Evolutionary conservation across 2,888 invertebrate genomes (phyloP).

Genomic region (Latrodectus hesperus): DNA sequence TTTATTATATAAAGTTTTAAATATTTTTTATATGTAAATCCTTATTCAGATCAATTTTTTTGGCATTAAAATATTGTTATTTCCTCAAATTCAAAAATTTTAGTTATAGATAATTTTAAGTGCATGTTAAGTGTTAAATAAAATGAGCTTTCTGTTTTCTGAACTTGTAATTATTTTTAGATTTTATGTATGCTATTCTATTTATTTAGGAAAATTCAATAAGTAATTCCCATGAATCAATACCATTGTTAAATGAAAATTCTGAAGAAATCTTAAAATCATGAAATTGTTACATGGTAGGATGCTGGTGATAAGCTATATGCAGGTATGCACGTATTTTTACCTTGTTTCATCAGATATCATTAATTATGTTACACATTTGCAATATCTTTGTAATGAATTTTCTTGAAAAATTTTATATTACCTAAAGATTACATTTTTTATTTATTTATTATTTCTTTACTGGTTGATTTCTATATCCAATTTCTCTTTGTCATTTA

Average conservation of each 20-base stretch:
- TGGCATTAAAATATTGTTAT: neutral
- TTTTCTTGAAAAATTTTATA: too few relatives aligned
- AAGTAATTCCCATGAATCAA: constrained; percentile 28
- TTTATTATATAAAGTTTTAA: neutral
- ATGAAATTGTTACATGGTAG: constrained; percentile 32
- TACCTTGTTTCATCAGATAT: too few relatives aligned
- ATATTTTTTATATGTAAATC: neutral
- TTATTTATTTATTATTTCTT: too few relatives aligned
- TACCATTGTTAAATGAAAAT: constrained; percentile 43
- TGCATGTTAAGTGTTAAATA: too few relatives aligned
- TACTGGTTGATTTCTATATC: too few relatives aligned
- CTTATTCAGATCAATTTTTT: neutral
- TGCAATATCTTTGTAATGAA: too few relatives aligned
- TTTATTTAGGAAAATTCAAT: constrained; percentile 49
- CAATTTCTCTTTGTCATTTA: too few relatives aligned
- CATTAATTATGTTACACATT: neutral
- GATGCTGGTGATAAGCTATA: constrained; percentile 43
- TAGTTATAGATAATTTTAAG: too few relatives aligned
- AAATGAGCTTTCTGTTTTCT: neutral
- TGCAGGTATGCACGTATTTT: constrained; percentile 34
- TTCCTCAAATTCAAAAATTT: too few relatives aligned
- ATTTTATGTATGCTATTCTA: constrained; percentile 25
- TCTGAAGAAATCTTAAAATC: constrained; percentile 44
- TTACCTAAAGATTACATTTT: too few relatives aligned
- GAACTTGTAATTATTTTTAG: neutral